These are phyloP conservation scores for Hetaerina titia DNA, from an alignment of 2,888 invertebrate genomes.

Conservation along the genomic window DNA sequence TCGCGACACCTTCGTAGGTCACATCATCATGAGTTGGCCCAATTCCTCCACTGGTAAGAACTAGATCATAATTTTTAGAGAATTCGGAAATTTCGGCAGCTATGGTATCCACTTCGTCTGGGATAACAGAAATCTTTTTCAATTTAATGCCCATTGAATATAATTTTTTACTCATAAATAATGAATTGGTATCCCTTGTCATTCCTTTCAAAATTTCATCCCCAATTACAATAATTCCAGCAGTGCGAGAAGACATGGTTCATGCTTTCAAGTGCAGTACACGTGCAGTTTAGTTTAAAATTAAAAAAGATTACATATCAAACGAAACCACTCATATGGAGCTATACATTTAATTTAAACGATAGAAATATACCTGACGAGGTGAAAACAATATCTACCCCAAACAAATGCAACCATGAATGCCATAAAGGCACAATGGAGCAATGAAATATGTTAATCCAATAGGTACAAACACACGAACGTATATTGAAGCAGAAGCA, in stretches of 20 bases:
- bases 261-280: neutral
- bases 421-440: too few species aligned
- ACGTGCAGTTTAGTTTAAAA: neutral
- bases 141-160: conserved; percentile 83
- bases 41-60: conserved; percentile 87
- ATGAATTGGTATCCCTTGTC: conserved; percentile 84
- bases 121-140: conserved; percentile 83
- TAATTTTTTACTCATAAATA: conserved; percentile 81
- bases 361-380: neutral
- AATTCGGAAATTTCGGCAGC: conserved; percentile 82
- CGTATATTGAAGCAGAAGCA: too few species aligned
- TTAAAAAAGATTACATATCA: neutral
- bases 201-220: conserved; percentile 88
- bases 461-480: too few species aligned
- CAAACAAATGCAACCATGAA: neutral
- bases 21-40: conserved; percentile 90
- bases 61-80: conserved; percentile 82
- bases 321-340: neutral
- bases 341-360: neutral
- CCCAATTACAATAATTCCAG: conserved; percentile 81
- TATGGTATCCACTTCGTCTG: conserved; percentile 83
- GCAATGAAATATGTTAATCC: too few species aligned
- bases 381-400: neutral
- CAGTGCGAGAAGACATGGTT: conserved; percentile 36
- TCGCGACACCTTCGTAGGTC: conserved; percentile 85